Base-by-base conservation (phyloP, 2,888 invertebrate genomes). In the Cephonodes hylas region DNA sequence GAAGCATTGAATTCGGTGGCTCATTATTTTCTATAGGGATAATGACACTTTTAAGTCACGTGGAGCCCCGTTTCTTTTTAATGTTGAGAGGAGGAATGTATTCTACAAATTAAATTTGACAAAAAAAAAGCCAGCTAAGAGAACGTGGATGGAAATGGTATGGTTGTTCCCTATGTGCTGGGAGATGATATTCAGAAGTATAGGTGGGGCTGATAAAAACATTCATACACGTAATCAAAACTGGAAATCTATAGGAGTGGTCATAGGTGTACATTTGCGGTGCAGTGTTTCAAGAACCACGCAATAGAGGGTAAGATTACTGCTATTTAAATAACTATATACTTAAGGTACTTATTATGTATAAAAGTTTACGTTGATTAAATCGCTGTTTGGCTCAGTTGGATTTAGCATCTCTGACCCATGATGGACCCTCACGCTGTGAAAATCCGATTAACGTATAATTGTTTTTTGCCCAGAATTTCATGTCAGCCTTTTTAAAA, bases 401-500 rank as follows among this genome's bases (percentile, higher is more conserved):
- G 38, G 13, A 38, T 4, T 5, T 23, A 13, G 23, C n/a, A 23
- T 46, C 23, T 3, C 23, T 25, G n/a, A 15, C 5, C 25, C 23
- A 23, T 46, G 46, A 46, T 13, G 25, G n/a, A 25, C 23, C 23
- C 23, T 46, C n/a, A n/a, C n/a, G 46, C 23, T 23, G 23, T n/a
- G 2, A n/a, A 46, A 46, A 46, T 46, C 46, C 46, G n/a, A 46
- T 46, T 46, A 46, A 23, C 46, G 46, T 6, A 1, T 23, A 46
- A 46, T 15, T 46, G 25, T 46, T 46, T 46, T 46, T 45, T 46
- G 46, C 23, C 46, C 46, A 23, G 46, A 23, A n/a, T 46, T 42
- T 23, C n/a, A 46, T 25, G 64, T 58, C 20, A 45, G 67, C 69
- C 66, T 70, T 75, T 78, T 77, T 75, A 74, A 72, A 75, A 63